These are phyloP conservation scores for Rhyacophila evoluta DNA, from an alignment of 2,888 invertebrate species.

Conservation along the genomic window DNA sequence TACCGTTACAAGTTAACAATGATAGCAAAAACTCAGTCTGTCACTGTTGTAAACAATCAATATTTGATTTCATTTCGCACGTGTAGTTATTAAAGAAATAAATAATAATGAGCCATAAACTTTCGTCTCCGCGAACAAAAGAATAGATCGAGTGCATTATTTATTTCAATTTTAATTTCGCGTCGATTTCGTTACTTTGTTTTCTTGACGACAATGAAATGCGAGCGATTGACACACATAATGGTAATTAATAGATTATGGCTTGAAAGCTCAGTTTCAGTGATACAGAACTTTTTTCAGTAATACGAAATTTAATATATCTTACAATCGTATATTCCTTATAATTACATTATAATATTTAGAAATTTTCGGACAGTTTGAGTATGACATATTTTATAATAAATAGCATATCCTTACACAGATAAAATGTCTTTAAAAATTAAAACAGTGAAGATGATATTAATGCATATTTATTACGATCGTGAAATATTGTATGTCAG, in stretches of 20 bases:
- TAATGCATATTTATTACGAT: no score
- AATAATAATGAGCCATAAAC: neutral
- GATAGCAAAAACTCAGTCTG: no score
- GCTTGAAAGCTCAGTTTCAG: neutral
- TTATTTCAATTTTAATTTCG: neutral
- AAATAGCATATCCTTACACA: no score
- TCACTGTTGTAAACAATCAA: neutral
- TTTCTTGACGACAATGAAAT: neutral
- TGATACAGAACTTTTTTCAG: neutral
- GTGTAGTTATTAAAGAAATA: neutral
- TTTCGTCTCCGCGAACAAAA: neutral
- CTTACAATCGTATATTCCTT: no score
- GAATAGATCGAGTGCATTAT: neutral
- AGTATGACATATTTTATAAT: no score
- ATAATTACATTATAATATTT: no score
- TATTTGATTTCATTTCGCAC: neutral
- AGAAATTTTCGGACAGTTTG: no score
- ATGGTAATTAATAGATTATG: neutral
- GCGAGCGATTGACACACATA: neutral
- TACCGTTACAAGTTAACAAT: no score
- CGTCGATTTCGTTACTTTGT: neutral
- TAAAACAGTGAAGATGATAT: no score
- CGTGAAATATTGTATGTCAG: no score
- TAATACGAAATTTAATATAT: no score
- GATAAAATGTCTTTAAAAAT: no score